Percentiles rank a stretch among this genome's conserved stretches.
These are phyloP conservation scores for Stratiolaelaps scimitus DNA, from an alignment of 1,140 invertebrate genomes.

Conservation along the genomic window DNA sequence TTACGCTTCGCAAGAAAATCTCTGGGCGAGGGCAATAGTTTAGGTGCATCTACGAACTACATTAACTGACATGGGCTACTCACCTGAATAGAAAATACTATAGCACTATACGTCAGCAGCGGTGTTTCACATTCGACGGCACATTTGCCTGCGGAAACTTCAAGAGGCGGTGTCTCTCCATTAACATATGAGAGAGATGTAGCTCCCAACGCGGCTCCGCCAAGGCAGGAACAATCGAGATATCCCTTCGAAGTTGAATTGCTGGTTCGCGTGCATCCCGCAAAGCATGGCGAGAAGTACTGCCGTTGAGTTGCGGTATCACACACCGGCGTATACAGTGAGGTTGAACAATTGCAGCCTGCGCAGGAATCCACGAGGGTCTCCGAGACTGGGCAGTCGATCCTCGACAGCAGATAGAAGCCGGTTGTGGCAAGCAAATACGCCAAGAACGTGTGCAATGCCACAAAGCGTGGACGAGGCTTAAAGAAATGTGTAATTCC, in stretches of 20 bases:
- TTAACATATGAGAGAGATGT: neutral
- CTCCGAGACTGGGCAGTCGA: neutral
- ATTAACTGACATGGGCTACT: neutral
- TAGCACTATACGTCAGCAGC: neutral
- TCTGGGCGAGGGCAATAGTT: no score
- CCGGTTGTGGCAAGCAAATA: neutral
- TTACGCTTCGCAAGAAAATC: no score
- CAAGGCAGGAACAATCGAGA: neutral
- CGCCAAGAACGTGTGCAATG: conserved; percentile 9
- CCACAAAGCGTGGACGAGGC: conserved; percentile 31
- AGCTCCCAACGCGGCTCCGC: no score
- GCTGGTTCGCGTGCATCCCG: neutral
- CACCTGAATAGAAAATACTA: conserved; percentile 19
- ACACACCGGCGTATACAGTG: conserved; percentile 1
- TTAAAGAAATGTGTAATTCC: conserved; percentile 32
- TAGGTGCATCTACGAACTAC: no score
- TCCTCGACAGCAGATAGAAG: neutral
- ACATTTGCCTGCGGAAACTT: neutral
- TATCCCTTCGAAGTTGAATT: neutral
- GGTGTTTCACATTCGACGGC: neutral
- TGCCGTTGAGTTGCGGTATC: neutral
- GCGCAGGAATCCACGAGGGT: neutral
- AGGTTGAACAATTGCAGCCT: neutral
- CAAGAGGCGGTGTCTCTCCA: neutral
- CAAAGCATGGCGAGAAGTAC: conserved; percentile 17